Evolutionary conservation across 1,140 invertebrate species (phyloP).

Genomic region (Dysdera silvatica): DNA sequence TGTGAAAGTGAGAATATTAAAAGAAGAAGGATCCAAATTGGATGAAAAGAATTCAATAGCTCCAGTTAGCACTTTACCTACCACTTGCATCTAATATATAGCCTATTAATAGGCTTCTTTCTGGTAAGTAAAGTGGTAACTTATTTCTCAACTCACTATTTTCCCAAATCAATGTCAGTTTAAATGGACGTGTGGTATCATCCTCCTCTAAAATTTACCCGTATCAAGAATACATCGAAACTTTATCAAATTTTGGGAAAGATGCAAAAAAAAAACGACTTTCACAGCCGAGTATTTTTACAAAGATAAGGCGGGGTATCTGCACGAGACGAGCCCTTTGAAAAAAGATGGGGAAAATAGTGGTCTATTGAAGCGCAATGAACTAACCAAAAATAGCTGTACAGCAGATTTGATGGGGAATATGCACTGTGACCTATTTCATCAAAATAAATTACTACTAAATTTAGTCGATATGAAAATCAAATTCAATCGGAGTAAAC

Average conservation of each 20-base stretch:
- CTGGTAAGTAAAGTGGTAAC: background rate
- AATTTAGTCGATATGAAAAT: background rate
- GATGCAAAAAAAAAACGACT: background rate
- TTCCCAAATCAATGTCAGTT: background rate
- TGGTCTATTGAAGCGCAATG: background rate
- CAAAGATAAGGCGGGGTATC: background rate
- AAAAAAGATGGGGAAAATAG: no score
- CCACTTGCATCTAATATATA: background rate
- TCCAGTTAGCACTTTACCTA: background rate
- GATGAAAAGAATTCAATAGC: background rate
- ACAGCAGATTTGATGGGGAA: background rate
- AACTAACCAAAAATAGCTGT: background rate
- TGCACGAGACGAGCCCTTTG: no score
- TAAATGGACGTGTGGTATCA: slow-evolving; percentile 1
- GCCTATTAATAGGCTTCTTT: no score
- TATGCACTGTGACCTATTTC: background rate
- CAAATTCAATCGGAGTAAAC: background rate
- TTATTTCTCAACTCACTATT: slow-evolving; percentile 6
- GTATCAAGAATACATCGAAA: background rate
- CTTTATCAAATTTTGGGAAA: background rate
- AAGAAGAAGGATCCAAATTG: background rate
- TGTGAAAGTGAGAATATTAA: background rate
- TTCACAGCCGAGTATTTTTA: slow-evolving; percentile 3
- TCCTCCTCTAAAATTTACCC: background rate
- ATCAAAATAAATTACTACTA: background rate